Base-by-base conservation (phyloP, 2,113 vertebrate genomes). In the Sapayoa aenigma region DNA sequence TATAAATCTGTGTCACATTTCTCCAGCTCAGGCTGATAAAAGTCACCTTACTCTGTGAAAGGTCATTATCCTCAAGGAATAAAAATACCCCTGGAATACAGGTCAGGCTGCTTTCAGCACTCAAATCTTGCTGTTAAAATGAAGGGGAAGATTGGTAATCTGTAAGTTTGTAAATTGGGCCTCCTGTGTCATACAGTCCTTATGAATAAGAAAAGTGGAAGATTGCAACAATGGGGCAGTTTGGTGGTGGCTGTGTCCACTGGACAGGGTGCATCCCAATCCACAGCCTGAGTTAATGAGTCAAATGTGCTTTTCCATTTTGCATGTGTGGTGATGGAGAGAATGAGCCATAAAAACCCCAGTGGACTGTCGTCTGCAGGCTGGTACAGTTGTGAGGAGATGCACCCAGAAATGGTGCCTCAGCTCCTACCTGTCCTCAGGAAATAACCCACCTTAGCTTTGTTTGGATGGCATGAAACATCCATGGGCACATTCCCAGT, bases 391-490 rank as follows among this genome's bases (percentile, higher is more conserved):
- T 93, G 96, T 95, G 96, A 90, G 97, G 95, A 97, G 97, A 96
- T 92, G 74, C 95, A 93, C 85, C 42, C 58, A 89, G 96, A 91
- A 95, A 76, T 95, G 93, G 97, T 97, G 97, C 93, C 95, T 97
- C 97, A 94, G 91, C 81, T 93, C 96, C 94, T 97, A 92, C 96
- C 96, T 97, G 84, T 95, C 96, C 94, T 91, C 76, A 88, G 94
- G 83, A 97, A 97, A 97, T 94, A 95, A 97, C 97, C 94, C 91
- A 91, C 91, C 93, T 96, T 53, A 87, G 82, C 75, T 97, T 95
- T 91, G 87, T 78, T 27, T 96, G 90, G 97, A 90, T 90, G 86
- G 76, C 93, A 87, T 68, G 39, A 93, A 93, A 68, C 65, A 96
- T 89, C 90, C 76, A 73, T 62, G 27, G 59, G 19, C 74, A 44